These are phyloP conservation scores for Synergus itoensis DNA, from an alignment of 2,888 invertebrate genomes.

Conservation along the genomic window DNA sequence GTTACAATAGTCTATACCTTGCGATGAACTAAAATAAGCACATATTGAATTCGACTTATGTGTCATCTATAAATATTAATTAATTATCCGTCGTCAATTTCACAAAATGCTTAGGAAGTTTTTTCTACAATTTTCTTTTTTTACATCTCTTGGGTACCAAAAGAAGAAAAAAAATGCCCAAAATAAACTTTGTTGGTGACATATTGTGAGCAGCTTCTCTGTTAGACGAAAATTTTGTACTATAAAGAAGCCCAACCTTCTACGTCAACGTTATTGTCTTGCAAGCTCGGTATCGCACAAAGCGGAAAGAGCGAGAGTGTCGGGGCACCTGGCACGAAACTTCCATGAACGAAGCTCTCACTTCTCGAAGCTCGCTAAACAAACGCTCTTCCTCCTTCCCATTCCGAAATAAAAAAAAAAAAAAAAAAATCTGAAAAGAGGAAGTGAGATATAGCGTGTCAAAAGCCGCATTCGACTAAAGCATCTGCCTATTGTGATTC, in stretches of 20 bases:
- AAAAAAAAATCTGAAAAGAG: not conserved
- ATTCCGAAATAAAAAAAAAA: not conserved
- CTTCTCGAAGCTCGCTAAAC: slow-evolving; percentile 22
- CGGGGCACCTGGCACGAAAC: slow-evolving; percentile 23
- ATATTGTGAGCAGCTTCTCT: not conserved
- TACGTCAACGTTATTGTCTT: slow-evolving; percentile 16
- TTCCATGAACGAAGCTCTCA: slow-evolving; percentile 28
- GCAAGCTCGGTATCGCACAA: slow-evolving; percentile 5
- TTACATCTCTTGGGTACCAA: not conserved
- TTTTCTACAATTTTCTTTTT: not conserved
- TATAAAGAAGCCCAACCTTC: slow-evolving; percentile 13
- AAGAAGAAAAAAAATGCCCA: not conserved
- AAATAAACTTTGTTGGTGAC: not conserved
- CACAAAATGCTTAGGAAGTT: not conserved
- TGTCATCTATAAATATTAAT: not conserved
- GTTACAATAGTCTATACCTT: too few species aligned
- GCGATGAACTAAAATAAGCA: too few species aligned
- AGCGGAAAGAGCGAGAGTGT: slow-evolving; percentile 22
- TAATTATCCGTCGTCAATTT: not conserved
- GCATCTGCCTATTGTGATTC: not conserved
- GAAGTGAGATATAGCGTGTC: not conserved
- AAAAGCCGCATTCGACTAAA: not conserved
- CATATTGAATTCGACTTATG: too few species aligned
- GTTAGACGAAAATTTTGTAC: slow-evolving; percentile 8
- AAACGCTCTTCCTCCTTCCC: slow-evolving; percentile 4